phyloP scores from a whole-genome alignment of 2,113 vertebrate species.

The Passer domesticus region DNA sequence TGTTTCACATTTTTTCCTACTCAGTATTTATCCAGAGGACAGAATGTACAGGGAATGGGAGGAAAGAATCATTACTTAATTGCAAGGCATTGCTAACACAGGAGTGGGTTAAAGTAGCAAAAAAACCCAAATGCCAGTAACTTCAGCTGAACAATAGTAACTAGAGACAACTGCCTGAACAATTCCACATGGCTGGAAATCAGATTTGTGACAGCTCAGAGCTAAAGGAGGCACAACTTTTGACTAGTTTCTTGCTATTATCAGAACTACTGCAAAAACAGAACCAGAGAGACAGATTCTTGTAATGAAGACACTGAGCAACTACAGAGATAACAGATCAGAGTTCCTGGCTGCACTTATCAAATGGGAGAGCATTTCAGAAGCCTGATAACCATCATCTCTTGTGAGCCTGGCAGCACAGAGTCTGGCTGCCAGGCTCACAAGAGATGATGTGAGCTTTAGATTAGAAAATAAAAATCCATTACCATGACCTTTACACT shows the following conservation, averaged over 20 bases:
- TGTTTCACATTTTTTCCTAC: neutral
- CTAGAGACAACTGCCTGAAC: neutral
- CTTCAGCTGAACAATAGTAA: neutral
- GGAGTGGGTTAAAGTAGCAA: accelerated
- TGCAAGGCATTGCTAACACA: neutral
- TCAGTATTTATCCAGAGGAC: neutral
- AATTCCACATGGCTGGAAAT: neutral
- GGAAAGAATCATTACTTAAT: neutral
- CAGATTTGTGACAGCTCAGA: neutral
- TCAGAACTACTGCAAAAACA: neutral
- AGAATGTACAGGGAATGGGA: neutral
- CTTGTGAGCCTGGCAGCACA: too few relatives aligned
- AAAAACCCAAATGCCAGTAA: neutral
- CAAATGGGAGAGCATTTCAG: neutral
- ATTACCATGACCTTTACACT: neutral
- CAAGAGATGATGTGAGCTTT: neutral
- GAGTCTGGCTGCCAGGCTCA: neutral
- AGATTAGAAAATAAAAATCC: neutral
- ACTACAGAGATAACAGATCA: neutral
- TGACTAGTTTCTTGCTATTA: neutral
- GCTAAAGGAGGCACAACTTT: neutral
- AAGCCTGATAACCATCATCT: neutral
- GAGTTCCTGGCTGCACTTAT: neutral
- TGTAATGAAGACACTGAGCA: neutral
- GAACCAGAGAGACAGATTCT: neutral